phyloP scores from a whole-genome alignment of 1,140 invertebrate species.

The Drosophila malerkotliana region DNA sequence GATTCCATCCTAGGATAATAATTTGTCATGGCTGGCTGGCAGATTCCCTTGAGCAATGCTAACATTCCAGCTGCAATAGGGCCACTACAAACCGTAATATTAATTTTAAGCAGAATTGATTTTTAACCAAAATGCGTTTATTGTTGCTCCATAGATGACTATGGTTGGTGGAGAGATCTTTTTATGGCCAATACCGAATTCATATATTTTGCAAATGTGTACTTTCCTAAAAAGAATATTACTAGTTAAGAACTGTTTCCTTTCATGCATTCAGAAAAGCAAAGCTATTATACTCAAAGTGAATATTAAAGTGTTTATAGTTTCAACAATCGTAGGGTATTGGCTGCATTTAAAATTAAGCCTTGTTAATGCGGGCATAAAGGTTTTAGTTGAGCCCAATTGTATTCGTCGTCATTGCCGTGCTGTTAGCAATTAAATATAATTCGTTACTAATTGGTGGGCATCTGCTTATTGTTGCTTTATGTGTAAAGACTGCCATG shows the following conservation, averaged over 20 bases:
- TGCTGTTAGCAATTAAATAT: slow-evolving; percentile 54
- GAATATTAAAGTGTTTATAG: neutral
- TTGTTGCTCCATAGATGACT: slow-evolving; percentile 46
- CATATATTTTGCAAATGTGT: neutral
- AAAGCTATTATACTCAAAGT: neutral
- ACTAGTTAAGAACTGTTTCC: neutral
- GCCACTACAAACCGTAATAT: slow-evolving; percentile 19
- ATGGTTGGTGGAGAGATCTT: slow-evolving; percentile 3
- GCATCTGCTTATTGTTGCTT: slow-evolving; percentile 51
- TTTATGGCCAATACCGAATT: slow-evolving; percentile 10
- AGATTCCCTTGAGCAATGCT: slow-evolving; percentile 41
- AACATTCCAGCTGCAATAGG: slow-evolving; percentile 71
- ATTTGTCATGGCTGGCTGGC: slow-evolving; percentile 34
- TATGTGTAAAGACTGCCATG: slow-evolving; percentile 39
- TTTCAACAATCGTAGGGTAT: neutral
- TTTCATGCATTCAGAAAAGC: neutral
- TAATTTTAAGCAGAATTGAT: slow-evolving; percentile 30
- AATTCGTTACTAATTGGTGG: slow-evolving; percentile 27
- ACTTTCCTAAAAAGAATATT: neutral
- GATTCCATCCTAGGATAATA: slow-evolving; percentile 25
- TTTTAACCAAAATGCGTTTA: slow-evolving; percentile 65
- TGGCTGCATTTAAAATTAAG: neutral
- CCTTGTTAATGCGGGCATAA: slow-evolving; percentile 6
- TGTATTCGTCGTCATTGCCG: slow-evolving; percentile 43
- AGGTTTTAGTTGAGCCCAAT: slow-evolving; percentile 1